A percentile compares a stretch with the other conserved stretches of the same genome.
phyloP scores from a whole-genome alignment of 2,888 invertebrate species.

The Agrochola lychnidis region DNA sequence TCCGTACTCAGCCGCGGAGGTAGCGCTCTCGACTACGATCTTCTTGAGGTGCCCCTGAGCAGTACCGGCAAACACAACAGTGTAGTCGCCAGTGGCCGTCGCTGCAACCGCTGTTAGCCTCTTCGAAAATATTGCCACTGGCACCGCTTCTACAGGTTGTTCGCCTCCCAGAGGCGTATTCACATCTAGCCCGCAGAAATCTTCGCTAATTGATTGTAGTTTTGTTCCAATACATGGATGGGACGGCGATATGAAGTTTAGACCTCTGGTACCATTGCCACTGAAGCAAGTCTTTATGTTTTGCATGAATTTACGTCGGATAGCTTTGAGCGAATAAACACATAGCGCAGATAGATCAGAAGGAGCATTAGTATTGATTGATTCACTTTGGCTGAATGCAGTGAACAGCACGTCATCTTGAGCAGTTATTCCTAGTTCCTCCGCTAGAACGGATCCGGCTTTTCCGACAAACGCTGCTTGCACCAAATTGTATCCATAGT shows the following conservation, averaged over 20 bases:
- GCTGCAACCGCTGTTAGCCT: conserved; percentile 97
- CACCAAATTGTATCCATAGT: conserved; percentile 96
- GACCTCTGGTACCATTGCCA: conserved; percentile 95
- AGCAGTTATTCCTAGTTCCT: conserved; percentile 96
- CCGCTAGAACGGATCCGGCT: conserved; percentile 97
- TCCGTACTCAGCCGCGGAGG: conserved; percentile 96
- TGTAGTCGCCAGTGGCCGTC: conserved; percentile 98
- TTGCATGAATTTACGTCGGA: conserved; percentile 98
- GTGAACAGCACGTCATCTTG: conserved; percentile 99
- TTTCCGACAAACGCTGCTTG: conserved; percentile 98
- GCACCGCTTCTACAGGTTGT: conserved; percentile 96
- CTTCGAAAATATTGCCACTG: conserved; percentile 95
- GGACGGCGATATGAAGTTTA: conserved; percentile 98
- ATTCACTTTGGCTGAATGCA: conserved; percentile 97
- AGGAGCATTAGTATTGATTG: conserved; percentile 92
- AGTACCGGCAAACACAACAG: conserved; percentile 99
- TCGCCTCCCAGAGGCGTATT: conserved; percentile 99
- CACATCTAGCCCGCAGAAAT: conserved; percentile 98
- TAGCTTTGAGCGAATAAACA: conserved; percentile 97
- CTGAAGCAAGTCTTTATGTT: conserved; percentile 99
- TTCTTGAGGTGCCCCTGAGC: conserved; percentile 97
- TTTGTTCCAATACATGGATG: conserved; percentile 97
- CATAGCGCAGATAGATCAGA: conserved; percentile 95
- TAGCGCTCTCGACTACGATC: conserved; percentile 97
- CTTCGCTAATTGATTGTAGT: conserved; percentile 97